Evolutionary conservation across 2,797 vertebrate genomes (phyloP), one percentile per base, ranked within the genome.

Genomic region (Molossus alvarezi): DNA sequence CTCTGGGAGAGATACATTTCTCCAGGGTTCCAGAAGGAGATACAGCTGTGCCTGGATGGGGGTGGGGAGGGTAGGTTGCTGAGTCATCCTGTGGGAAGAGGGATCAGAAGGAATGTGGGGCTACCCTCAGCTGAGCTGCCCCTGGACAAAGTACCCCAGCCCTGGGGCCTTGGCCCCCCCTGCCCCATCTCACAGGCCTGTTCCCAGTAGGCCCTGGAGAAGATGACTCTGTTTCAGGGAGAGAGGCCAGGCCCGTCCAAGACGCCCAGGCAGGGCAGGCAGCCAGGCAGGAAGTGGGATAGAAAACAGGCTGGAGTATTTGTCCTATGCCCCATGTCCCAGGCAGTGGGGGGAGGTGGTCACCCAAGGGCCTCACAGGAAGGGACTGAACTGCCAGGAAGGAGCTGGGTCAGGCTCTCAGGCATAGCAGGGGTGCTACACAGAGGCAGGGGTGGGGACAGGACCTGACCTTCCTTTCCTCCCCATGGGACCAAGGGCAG

Each of bases 231-330:
- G 95, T 77, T 95, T 73, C 83, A 58, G 71, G 58, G 71, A 97
- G 75, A 90, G 76, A 92, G 73, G 91, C 81, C 84, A 92, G 90
- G 84, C 92, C 91, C 17, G 77, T 93, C 95, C 91, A 73, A 95
- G 94, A 85, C 92, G n/a, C 90, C 91, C 91, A 81, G 88, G 76
- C 27, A 96, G 82, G 96, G 97, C 97, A 96, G 79, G 93, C 93
- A 79, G 97, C 97, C 97, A 98, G 91, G 60, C 94, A 97, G 97
- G 97, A 98, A 98, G 96, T 97, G 85, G 93, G 81, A 95, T 90
- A 95, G 86, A 95, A 84, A 95, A 97, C 87, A 88, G 83, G 86
- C 93, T 94, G 55, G 87, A 98, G 96, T 97, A 95, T 98, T 98
- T 97, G 97, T 97, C 96, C 91, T 95, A 5, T 94, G 90, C 96